Evolutionary conservation across 2,888 invertebrate genomes (phyloP).

Genomic region (Camponotus fellah): DNA sequence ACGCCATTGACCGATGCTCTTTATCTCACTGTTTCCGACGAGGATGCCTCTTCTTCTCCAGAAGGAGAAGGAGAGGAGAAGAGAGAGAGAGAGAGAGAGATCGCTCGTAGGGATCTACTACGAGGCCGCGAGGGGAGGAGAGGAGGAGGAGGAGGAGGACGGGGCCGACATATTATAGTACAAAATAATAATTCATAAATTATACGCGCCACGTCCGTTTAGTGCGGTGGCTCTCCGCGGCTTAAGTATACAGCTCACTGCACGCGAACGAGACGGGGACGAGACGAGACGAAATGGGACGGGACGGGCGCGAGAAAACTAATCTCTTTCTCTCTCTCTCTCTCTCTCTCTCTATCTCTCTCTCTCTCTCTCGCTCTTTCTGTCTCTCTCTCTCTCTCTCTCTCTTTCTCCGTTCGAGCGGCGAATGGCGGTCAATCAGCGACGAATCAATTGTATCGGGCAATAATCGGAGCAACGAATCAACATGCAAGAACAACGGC

Average conservation of each 20-base stretch:
- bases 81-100: no score
- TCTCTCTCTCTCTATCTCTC: neutral
- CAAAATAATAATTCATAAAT: constrained; percentile 84
- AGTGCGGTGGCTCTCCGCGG: constrained; percentile 74
- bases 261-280: constrained; percentile 57
- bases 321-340: neutral
- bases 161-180: constrained; percentile 79
- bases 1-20: constrained; percentile 76
- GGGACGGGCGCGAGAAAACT: constrained; percentile 6
- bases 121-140: constrained; percentile 40
- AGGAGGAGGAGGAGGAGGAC: constrained; percentile 1
- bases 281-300: constrained; percentile 10
- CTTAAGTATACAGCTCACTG: constrained; percentile 72
- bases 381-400: neutral
- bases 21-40: constrained; percentile 75
- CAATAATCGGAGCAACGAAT: constrained; percentile 52
- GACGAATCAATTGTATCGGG: constrained; percentile 50
- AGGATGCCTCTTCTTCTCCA: constrained; percentile 68
- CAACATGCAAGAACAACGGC: constrained; percentile 51
- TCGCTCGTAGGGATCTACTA: constrained; percentile 56
- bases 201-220: constrained; percentile 81
- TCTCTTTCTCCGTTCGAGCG: constrained; percentile 1
- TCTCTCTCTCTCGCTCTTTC: neutral
- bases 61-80: constrained; percentile 60
- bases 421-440: constrained; percentile 14